Percentiles rank a stretch among this genome's conserved stretches.
phyloP scores from a whole-genome alignment of 2,797 vertebrate genomes.

The Kryptolebias ocellatus region DNA sequence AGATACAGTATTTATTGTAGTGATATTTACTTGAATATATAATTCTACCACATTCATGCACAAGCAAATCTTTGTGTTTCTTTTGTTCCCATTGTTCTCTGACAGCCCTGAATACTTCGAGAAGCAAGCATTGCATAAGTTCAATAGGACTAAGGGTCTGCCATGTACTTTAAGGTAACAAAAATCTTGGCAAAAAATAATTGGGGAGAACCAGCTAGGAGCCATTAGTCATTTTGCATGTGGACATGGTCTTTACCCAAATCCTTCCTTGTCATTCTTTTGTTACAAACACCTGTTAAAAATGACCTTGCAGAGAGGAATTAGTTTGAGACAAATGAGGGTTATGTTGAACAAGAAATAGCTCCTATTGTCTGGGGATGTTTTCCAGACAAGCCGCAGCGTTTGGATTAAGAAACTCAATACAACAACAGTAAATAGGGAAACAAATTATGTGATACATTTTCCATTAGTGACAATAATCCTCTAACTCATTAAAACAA shows the following conservation, averaged over 20 bases:
- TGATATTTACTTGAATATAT: not conserved
- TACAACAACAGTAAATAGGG: not conserved
- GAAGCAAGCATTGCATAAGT: not conserved
- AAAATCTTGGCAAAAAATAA: not conserved
- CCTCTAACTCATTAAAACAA: constrained; percentile 46
- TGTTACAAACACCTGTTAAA: constrained; percentile 31
- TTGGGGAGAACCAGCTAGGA: not conserved
- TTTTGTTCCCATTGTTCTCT: not conserved
- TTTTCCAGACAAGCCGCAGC: constrained; percentile 24
- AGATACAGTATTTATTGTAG: not conserved
- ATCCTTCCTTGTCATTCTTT: constrained; percentile 34
- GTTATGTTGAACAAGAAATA: constrained; percentile 35
- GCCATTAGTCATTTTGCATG: constrained; percentile 17
- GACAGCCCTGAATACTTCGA: not conserved
- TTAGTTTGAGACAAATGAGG: constrained; percentile 52
- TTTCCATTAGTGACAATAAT: constrained; percentile 46
- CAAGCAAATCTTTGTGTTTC: not conserved
- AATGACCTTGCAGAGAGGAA: constrained; percentile 55
- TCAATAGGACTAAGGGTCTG: not conserved
- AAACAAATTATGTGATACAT: constrained; percentile 28
- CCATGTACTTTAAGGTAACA: not conserved
- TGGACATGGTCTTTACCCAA: constrained; percentile 25
- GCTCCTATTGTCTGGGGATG: constrained; percentile 45
- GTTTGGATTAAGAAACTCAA: constrained; percentile 15
- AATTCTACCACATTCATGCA: no score